Evolutionary conservation across 1,140 invertebrate genomes (phyloP).

Genomic region (Campoletis sonorensis): DNA sequence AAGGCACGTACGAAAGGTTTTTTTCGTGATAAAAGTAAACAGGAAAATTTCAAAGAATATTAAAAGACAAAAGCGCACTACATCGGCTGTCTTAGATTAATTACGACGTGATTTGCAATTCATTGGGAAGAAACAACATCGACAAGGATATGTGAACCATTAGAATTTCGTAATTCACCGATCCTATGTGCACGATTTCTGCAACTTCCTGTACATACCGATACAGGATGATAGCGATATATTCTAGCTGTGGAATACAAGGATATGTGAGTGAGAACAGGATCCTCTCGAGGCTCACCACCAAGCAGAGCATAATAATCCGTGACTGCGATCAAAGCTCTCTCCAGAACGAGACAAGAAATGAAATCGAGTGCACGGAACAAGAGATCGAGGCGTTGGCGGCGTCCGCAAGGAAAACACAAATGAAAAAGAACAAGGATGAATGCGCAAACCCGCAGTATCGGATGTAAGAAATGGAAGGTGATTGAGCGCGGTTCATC

Average conservation of each 20-base stretch:
- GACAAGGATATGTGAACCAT: no score
- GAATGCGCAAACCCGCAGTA: neutral
- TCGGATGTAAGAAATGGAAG: neutral
- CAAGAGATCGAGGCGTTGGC: constrained; percentile 14
- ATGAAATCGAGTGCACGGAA: neutral
- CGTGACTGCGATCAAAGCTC: constrained; percentile 57
- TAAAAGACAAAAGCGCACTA: no score
- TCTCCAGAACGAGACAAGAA: constrained; percentile 27
- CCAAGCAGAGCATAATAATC: constrained; percentile 54
- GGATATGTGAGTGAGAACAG: constrained; percentile 49
- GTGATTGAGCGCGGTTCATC: neutral
- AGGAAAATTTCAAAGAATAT: no score
- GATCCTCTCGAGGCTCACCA: constrained; percentile 57
- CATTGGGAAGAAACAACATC: no score
- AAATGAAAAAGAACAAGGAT: constrained; percentile 15
- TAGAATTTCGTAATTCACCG: no score
- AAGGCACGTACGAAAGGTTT: no score
- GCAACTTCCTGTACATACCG: constrained; percentile 22
- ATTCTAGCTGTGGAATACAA: neutral
- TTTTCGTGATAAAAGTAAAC: no score
- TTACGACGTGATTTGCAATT: no score
- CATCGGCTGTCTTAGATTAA: no score
- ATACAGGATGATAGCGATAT: constrained; percentile 44
- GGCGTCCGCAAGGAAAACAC: neutral
- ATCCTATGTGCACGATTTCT: neutral